These are phyloP conservation scores for Troglohyphantes excavatus DNA, from an alignment of 2,888 invertebrate species.

Conservation along the genomic window DNA sequence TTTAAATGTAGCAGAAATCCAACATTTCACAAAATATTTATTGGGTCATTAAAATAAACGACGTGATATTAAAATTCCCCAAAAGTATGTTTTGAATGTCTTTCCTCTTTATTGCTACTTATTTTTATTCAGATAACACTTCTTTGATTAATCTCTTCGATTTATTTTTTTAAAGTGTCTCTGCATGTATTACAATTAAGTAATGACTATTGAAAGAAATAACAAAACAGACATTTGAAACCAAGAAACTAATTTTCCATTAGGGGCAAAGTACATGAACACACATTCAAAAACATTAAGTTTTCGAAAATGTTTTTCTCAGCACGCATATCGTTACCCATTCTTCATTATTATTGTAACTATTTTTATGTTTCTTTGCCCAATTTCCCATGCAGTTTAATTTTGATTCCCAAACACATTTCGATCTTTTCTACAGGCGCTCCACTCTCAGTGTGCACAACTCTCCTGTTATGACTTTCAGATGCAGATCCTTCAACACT, in stretches of 20 bases:
- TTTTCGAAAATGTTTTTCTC: conserved; percentile 57
- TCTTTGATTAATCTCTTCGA: conserved; percentile 75
- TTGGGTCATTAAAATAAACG: conserved; percentile 77
- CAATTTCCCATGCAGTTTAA: conserved; percentile 46
- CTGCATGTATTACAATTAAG: conserved; percentile 41
- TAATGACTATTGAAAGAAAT: conserved; percentile 26
- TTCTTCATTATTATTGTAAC: neutral
- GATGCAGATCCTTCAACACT: conserved; percentile 69
- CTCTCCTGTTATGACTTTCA: conserved; percentile 64
- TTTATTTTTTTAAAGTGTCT: conserved; percentile 31
- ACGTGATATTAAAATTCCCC: conserved; percentile 71
- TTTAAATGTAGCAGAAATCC: conserved; percentile 21
- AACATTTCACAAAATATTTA: conserved; percentile 72
- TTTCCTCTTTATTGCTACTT: conserved; percentile 72
- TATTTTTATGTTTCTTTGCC: neutral
- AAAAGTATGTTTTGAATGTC: conserved; percentile 68
- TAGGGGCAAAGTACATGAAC: conserved; percentile 48
- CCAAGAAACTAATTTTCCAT: conserved; percentile 72
- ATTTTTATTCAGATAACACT: conserved; percentile 69
- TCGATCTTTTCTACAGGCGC: conserved; percentile 51
- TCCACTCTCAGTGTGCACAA: conserved; percentile 27
- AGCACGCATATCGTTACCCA: conserved; percentile 24
- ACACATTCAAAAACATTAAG: conserved; percentile 67
- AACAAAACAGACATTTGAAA: conserved; percentile 66
- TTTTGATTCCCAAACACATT: too few species aligned